Evolutionary conservation across 1,140 invertebrate genomes (phyloP), one percentile per base, ranked within the genome.

Genomic region (Centruroides sculpturatus): DNA sequence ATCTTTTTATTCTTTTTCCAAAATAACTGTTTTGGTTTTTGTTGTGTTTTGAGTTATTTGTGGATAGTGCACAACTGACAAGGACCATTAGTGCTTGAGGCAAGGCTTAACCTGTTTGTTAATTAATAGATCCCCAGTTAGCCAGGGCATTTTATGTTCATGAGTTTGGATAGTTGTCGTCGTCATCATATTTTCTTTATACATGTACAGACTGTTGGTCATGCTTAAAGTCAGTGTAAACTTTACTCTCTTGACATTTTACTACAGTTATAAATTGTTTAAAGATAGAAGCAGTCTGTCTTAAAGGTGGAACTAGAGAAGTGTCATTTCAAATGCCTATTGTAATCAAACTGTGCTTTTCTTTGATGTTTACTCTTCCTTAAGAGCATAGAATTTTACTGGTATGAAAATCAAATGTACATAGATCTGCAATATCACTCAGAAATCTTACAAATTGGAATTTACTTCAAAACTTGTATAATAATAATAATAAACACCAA

Each of bases 221-320:
- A 76, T 90, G 87, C 73, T 95, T 94, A 56, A 90, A 80, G 69
- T 95, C 92, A 47, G 82, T 80, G 73, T 92, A 93, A 0, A 64
- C 61, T 61, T 63, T 68, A 35, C 59, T 60, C 55, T 66, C 63
- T 56, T 90, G 85, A 64, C 84, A 91, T 75, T 89, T 91, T 64
- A 91, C 83, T 34, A 98, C 86, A 5, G 93, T 98, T 0, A 99
- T 95, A 13, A 94, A 93, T 72, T 98, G 95, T 72, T 98, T 98
- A 70, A 98, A 98, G 71, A 98, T 98, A 3, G 92, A 97, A 3
- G 93, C 93, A 7, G 94, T 98, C 77, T 98, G 94, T 61, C 95
- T 79, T 59, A 98, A 96, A 23, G 96, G 95, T 58, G 94, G 87
- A 47, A 93, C 86, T 35, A 98, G 73, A 34, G 89, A 91, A 35